Evolutionary conservation across 2,888 invertebrate species (phyloP), one percentile per base, ranked within the genome.

Genomic region (Hydrotaea cyrtoneurina): DNA sequence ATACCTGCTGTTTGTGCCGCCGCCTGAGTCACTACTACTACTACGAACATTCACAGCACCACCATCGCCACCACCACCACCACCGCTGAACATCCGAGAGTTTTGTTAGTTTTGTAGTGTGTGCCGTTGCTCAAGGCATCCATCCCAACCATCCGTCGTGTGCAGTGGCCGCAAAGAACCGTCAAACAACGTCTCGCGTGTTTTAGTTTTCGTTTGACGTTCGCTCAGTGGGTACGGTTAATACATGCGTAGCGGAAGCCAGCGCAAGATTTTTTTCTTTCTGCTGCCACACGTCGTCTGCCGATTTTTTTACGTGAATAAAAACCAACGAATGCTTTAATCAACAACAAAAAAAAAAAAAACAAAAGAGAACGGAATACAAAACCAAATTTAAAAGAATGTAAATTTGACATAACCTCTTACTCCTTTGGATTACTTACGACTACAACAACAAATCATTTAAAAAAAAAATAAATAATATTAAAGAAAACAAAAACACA

Each of bases 191-290:
- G 82, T 59, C 46, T 66, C 55, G 53, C 50, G 21, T 78, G 75
- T 80, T 87, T 31, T 81, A 88, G 88, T 88, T 86, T 78, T 81
- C 82, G 86, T 87, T 86, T 86, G 85, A 86, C 85, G 84, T 87
- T 88, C 88, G 88, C 85, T 86, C 84, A 80, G 80, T 85, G 78
- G 81, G 86, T 86, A 80, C 86, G 86, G 79, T 85, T 53, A 36
- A 17, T 66, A 0, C 17, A 73, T 79, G 85, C 80, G 87, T 86
- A 84, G 85, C 86, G 86, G 85, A 80, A 72, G 69, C 57, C 36
- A 21, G 53, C 50, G 72, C 72, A 19, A 13, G 43, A 43, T 13
- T 43, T 43, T 1, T 43, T 3, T 31, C 31, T 31, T 31, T 31
- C 31, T 31, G 31, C 31, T 43, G 50, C 21, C 26, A 59, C 7